Percentiles rank a stretch among this genome's conserved stretches.
phyloP scores from a whole-genome alignment of 2,888 invertebrate genomes.

The Colletes collaris region DNA sequence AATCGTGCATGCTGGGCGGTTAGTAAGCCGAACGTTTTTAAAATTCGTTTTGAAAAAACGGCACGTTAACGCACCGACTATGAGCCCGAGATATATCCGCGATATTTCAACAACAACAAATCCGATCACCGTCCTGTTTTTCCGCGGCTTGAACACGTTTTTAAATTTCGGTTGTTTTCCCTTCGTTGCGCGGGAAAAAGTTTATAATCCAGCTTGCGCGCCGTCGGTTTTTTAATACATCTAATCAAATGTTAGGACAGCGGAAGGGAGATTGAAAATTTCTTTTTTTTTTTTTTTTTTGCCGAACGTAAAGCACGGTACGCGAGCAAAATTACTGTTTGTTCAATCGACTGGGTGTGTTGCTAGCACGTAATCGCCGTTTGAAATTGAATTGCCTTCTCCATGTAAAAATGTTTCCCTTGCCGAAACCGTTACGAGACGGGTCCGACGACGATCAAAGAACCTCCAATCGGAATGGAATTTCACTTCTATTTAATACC shows the following conservation, averaged over 20 bases:
- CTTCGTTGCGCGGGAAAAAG: slow-evolving; percentile 3
- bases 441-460: slow-evolving; percentile 23
- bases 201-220: slow-evolving; percentile 6
- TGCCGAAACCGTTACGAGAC: not conserved
- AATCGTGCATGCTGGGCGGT: too few relatives aligned
- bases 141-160: not conserved
- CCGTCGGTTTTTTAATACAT: slow-evolving; percentile 8
- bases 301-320: slow-evolving; percentile 3
- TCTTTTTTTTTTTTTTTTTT: not conserved
- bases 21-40: too few relatives aligned
- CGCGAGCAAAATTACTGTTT: slow-evolving; percentile 42
- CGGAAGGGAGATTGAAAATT: slow-evolving; percentile 1
- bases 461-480: not conserved
- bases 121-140: not conserved
- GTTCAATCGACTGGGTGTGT: slow-evolving; percentile 23
- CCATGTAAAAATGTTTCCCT: slow-evolving; percentile 35
- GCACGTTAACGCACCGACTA: not conserved
- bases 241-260: slow-evolving; percentile 42
- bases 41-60: too few relatives aligned
- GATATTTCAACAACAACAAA: not conserved
- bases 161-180: slow-evolving; percentile 17
- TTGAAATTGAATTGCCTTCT: slow-evolving; percentile 34
- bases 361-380: slow-evolving; percentile 18
- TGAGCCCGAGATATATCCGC: not conserved
- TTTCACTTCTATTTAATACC: not conserved